Conservation (phyloP, 2,888 invertebrate genomes). For the Xanthia togata region DNA sequence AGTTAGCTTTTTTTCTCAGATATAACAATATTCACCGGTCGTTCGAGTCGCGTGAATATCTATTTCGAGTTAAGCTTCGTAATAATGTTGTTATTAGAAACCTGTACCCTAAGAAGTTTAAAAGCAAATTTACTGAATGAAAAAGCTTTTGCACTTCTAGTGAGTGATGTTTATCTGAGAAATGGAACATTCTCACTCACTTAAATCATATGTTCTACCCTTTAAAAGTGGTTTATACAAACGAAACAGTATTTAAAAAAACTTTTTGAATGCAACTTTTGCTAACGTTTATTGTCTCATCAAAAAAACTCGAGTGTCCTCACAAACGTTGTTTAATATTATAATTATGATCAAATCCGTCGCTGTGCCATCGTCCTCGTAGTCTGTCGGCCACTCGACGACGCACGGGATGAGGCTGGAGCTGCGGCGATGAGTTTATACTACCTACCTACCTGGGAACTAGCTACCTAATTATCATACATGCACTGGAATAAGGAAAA, state of each 20-base stretch:
- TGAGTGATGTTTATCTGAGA: background rate
- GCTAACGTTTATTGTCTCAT: background rate
- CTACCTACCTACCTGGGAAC: background rate
- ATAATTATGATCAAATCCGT: slow-evolving; percentile 27
- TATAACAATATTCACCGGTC: slow-evolving; percentile 1
- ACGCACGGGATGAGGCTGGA: background rate
- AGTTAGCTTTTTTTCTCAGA: background rate
- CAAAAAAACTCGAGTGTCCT: slow-evolving; percentile 17
- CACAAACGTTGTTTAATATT: slow-evolving; percentile 1
- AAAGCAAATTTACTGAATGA: background rate
- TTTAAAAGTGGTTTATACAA: background rate
- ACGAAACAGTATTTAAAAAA: background rate
- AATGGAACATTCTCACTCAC: background rate
- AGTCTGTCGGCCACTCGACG: slow-evolving; percentile 7
- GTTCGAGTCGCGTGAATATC: background rate
- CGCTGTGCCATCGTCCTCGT: background rate
- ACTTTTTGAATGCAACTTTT: background rate
- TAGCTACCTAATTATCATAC: slow-evolving; percentile 11
- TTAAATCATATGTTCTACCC: too few relatives aligned
- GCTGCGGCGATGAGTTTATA: background rate
- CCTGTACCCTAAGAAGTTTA: background rate
- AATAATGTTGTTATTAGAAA: background rate
- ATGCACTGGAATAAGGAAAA: background rate
- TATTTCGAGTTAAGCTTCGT: background rate
- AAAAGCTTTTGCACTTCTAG: background rate